Base-by-base conservation (phyloP, 2,113 vertebrate genomes). In the Casuarius casuarius region DNA sequence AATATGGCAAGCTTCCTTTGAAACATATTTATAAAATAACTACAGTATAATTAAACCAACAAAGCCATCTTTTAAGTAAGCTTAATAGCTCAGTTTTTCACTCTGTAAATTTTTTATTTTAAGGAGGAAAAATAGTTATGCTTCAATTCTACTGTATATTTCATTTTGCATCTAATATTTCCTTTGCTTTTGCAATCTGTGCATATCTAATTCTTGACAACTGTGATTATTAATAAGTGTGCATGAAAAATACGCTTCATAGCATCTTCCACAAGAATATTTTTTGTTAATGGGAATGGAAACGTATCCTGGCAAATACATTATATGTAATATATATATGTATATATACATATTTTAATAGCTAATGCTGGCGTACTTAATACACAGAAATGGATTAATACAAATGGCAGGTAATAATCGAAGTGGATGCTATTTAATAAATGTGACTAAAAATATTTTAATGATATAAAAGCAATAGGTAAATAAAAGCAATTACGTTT, bases 21-120 rank as follows among this genome's bases (percentile, higher is more conserved):
- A 98, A 98, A 98, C 94, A 98, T 98, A 98, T 98, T 98, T 98
- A 98, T 98, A 98, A 98, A 98, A 98, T 98, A 98, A 98, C 97
- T 98, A 97, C 98, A 97, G 97, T 98, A 97, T 98, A 98, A 98
- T 98, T 98, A 98, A 98, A 97, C 97, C 98, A 98, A 98, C 98
- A 98, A 98, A 98, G 98, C 96, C 97, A 98, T 98, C 98, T 98
- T 98, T 98, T 98, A 98, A 98, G 97, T 96, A 97, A 97, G 97
- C 96, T 97, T 98, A 98, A 98, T 97, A 98, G 97, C 96, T 97
- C 87, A 18, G 85, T 44, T 96, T 97, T 98, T 95, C 97, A 93
- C 68, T 97, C 81, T 9, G 71, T 93, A 98, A 97, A 97, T 94
- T 94, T 96, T 95, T 97, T 97, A 97, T 97, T 98, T 98, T 94